Evolutionary conservation across 2,113 vertebrate genomes (phyloP).

Genomic region (Anoplopoma fimbria): DNA sequence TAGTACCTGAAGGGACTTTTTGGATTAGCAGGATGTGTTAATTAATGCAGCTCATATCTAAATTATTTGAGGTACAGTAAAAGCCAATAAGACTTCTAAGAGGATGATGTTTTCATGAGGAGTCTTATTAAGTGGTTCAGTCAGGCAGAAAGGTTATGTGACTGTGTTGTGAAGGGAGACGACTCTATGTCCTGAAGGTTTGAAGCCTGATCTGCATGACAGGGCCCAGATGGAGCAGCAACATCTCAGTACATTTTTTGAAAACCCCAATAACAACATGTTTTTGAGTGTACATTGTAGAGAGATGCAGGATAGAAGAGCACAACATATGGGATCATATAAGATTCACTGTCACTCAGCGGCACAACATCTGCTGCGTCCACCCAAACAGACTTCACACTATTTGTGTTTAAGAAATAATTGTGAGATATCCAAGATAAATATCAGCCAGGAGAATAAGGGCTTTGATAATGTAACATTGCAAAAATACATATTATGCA

Average conservation of each 20-base stretch:
- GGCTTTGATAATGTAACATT: background rate
- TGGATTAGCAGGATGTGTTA: background rate
- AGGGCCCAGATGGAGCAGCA: slow-evolving; percentile 68
- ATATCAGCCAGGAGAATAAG: background rate
- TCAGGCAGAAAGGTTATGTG: slow-evolving; percentile 67
- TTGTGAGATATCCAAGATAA: too few relatives aligned
- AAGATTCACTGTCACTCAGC: slow-evolving; percentile 11
- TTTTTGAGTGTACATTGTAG: background rate
- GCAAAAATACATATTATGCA: background rate
- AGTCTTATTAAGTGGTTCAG: slow-evolving; percentile 68
- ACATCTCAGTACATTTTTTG: slow-evolving; percentile 6
- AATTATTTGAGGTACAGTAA: slow-evolving; percentile 7
- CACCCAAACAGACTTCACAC: slow-evolving; percentile 14
- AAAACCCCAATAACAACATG: slow-evolving; percentile 2
- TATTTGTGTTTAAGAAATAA: background rate
- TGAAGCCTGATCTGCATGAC: slow-evolving; percentile 70
- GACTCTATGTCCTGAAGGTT: slow-evolving; percentile 41
- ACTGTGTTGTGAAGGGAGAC: slow-evolving; percentile 47
- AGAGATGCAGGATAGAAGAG: slow-evolving; percentile 3
- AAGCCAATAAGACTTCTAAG: slow-evolving; percentile 3
- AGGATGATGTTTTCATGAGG: slow-evolving; percentile 34
- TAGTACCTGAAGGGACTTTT: background rate
- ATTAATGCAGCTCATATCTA: slow-evolving; percentile 9
- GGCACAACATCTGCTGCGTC: slow-evolving; percentile 30
- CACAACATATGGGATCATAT: slow-evolving; percentile 24